These are phyloP conservation scores for Benthosema pterotum DNA, from an alignment of 2,797 vertebrate genomes.

Conservation along the genomic window DNA sequence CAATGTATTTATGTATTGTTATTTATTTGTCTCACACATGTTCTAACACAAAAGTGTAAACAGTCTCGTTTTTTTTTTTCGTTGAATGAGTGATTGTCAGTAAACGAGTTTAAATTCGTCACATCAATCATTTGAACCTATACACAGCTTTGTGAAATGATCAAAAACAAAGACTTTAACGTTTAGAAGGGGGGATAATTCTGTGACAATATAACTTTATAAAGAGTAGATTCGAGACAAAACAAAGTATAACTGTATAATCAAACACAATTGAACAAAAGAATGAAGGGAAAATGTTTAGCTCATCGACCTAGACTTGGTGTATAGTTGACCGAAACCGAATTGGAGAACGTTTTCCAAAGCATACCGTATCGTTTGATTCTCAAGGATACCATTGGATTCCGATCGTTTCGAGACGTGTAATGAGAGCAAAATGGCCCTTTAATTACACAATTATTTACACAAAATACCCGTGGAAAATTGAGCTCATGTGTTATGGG, in stretches of 20 bases:
- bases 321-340: no score
- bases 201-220: no score
- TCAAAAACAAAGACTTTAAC: no score
- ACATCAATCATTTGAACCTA: neutral
- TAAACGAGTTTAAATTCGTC: neutral
- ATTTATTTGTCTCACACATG: conserved; percentile 2
- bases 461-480: neutral
- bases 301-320: no score
- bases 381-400: no score
- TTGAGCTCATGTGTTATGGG: neutral
- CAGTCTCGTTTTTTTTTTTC: no score
- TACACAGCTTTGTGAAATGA: neutral
- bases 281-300: neutral
- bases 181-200: no score
- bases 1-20: no score
- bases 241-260: neutral
- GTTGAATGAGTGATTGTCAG: neutral
- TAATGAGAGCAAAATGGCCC: no score
- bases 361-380: no score
- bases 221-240: neutral
- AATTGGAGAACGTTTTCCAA: no score
- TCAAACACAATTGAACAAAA: neutral
- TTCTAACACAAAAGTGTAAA: neutral
- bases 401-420: no score
- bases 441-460: neutral